These are phyloP conservation scores for Diachrysia chrysitis DNA, from an alignment of 2,888 invertebrate genomes.

Conservation along the genomic window DNA sequence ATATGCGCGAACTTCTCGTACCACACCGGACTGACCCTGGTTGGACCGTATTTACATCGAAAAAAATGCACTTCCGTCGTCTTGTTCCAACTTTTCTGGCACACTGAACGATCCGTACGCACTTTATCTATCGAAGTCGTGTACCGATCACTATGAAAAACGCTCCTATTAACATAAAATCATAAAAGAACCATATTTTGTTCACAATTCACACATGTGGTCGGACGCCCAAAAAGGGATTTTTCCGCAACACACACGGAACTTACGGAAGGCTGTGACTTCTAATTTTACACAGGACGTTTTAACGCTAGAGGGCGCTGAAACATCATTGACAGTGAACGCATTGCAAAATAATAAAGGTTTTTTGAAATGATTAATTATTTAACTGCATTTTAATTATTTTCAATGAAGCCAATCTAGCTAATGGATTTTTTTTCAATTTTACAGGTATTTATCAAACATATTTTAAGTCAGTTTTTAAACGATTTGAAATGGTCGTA, in stretches of 20 bases:
- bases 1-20: conserved; percentile 80
- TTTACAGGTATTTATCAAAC: neutral
- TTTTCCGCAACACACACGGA: conserved; percentile 90
- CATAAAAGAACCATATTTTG: conserved; percentile 87
- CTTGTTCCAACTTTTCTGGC: conserved; percentile 78
- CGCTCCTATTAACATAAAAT: conserved; percentile 76
- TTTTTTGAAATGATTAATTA: conserved; percentile 11
- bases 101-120: conserved; percentile 78
- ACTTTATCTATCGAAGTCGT: conserved; percentile 76
- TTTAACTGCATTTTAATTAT: neutral
- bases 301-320: conserved; percentile 83
- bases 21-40: conserved; percentile 87
- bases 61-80: conserved; percentile 87
- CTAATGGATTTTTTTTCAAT: fast-evolving
- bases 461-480: conserved; percentile 11
- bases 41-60: conserved; percentile 88
- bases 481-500: neutral
- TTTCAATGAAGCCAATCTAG: fast-evolving
- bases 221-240: conserved; percentile 92
- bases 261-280: conserved; percentile 88
- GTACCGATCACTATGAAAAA: conserved; percentile 76
- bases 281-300: conserved; percentile 86
- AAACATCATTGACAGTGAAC: conserved; percentile 63
- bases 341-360: conserved; percentile 68
- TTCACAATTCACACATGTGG: conserved; percentile 91